Evolutionary conservation across 1,140 invertebrate genomes (phyloP).

Genomic region (Hermetia illucens): DNA sequence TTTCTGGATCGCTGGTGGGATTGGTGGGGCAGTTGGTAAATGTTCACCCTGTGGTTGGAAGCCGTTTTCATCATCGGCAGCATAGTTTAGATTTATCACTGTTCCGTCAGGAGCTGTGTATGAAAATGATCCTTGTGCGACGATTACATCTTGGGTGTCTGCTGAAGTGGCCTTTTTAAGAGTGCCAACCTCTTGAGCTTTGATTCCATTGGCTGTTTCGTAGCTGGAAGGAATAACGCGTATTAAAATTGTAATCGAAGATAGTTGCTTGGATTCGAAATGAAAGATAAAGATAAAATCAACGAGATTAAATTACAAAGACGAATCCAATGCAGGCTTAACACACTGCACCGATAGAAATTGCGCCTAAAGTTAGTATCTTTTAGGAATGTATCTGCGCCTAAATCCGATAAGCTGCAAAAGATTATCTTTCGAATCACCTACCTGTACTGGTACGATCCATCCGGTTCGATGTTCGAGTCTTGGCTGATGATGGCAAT

Average conservation of each 20-base stretch:
- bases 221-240: slow-evolving; percentile 39
- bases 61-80: slow-evolving; percentile 62
- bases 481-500: slow-evolving; percentile 49
- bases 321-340: no score
- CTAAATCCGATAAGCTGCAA: no score
- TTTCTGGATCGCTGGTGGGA: slow-evolving; percentile 60
- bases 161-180: slow-evolving; percentile 45
- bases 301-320: no score
- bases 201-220: slow-evolving; percentile 59
- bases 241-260: not conserved
- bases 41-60: slow-evolving; percentile 56
- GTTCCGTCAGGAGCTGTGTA: slow-evolving; percentile 72
- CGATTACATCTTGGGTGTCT: slow-evolving; percentile 42
- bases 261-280: not conserved
- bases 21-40: slow-evolving; percentile 56
- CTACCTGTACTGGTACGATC: slow-evolving; percentile 47
- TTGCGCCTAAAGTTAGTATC: no score
- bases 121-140: slow-evolving; percentile 56
- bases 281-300: not conserved
- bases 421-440: slow-evolving; percentile 12
- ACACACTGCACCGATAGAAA: no score
- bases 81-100: slow-evolving; percentile 57
- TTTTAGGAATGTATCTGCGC: no score
- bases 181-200: slow-evolving; percentile 46
- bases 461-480: slow-evolving; percentile 47